Percentiles rank a stretch among this genome's conserved stretches.
Conservation (phyloP, 2,888 invertebrate genomes). For the Nemoura dubitans region DNA sequence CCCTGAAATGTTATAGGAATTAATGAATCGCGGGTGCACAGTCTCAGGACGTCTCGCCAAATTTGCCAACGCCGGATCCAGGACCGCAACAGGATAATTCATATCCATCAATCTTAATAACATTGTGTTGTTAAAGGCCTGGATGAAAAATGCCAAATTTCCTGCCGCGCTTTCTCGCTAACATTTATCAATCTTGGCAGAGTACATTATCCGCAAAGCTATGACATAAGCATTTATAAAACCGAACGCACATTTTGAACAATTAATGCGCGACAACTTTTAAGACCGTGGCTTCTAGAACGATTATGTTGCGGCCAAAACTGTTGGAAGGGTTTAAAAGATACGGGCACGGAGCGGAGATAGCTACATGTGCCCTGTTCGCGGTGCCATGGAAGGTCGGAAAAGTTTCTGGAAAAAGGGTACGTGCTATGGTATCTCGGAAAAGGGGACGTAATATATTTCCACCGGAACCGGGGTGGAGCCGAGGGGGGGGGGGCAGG, state of each 20-base stretch:
- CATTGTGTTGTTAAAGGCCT: background rate
- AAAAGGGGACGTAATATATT: constrained; percentile 37
- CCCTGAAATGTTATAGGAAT: background rate
- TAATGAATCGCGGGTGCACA: background rate
- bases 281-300: constrained; percentile 8
- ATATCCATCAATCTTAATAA: constrained; percentile 22
- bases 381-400: background rate
- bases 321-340: constrained; percentile 33
- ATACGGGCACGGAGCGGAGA: background rate
- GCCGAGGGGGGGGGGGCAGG: background rate
- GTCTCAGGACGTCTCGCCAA: background rate
- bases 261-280: constrained; percentile 35
- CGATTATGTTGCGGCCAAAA: constrained; percentile 27
- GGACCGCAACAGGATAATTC: background rate
- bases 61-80: background rate
- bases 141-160: constrained; percentile 7
- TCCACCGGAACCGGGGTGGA: constrained; percentile 13
- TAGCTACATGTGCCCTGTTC: background rate
- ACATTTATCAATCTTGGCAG: background rate
- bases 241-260: constrained; percentile 7
- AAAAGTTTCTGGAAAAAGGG: constrained; percentile 23
- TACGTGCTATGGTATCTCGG: background rate
- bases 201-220: constrained; percentile 7
- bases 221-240: background rate
- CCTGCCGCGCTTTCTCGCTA: background rate